These are phyloP conservation scores for Andrena camellia DNA, from an alignment of 2,888 invertebrate species.

Conservation along the genomic window DNA sequence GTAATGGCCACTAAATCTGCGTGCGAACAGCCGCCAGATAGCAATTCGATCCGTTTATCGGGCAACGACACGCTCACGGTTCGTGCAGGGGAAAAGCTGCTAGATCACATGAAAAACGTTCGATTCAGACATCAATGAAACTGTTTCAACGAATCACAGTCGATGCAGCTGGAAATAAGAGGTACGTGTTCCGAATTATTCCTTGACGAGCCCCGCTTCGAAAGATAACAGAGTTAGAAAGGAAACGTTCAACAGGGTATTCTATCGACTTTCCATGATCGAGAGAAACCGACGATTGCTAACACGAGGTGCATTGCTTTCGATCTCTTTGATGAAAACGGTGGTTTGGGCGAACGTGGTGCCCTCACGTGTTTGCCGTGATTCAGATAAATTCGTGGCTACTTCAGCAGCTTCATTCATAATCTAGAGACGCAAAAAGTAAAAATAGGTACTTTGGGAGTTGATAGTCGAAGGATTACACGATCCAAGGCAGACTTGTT, in stretches of 20 bases:
- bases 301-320: not conserved
- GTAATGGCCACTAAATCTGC: constrained; percentile 43
- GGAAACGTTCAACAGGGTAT: not conserved
- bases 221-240: not conserved
- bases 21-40: constrained; percentile 31
- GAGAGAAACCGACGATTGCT: constrained; percentile 8
- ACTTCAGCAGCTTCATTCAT: not conserved
- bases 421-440: no score
- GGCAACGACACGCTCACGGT: constrained; percentile 15
- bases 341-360: not conserved
- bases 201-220: not conserved
- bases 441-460: no score
- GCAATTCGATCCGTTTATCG: constrained; percentile 35
- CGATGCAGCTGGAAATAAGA: constrained; percentile 17
- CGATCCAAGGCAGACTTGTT: no score
- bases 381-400: not conserved
- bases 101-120: constrained; percentile 1
- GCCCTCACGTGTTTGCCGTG: not conserved
- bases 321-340: not conserved
- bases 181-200: constrained; percentile 40
- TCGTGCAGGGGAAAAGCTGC: not conserved
- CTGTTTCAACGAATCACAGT: constrained; percentile 1
- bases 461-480: no score
- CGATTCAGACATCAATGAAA: constrained; percentile 32
- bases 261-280: not conserved